These are phyloP conservation scores for Asarcornis scutulata DNA, from an alignment of 2,113 vertebrate genomes.

Conservation along the genomic window DNA sequence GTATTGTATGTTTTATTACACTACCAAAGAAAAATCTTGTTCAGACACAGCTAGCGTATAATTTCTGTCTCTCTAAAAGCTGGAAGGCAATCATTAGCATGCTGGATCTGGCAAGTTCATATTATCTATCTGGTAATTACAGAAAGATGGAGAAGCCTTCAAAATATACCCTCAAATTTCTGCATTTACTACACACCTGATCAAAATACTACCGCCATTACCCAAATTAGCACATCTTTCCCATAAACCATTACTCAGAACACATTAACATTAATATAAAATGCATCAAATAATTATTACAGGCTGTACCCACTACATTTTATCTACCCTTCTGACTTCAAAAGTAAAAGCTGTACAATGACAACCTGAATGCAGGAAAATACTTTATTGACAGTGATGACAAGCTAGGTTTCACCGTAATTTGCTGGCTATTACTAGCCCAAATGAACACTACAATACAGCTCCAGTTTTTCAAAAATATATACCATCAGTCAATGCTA, in stretches of 20 bases:
- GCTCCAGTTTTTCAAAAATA: not conserved
- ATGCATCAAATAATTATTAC: not conserved
- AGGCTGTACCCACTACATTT: not conserved
- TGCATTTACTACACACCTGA: slow-evolving; percentile 34
- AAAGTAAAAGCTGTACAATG: not conserved
- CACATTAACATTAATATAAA: not conserved
- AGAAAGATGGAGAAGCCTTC: slow-evolving; percentile 35
- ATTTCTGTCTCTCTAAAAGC: slow-evolving; percentile 61
- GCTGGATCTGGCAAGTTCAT: slow-evolving; percentile 48
- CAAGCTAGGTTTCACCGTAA: not conserved
- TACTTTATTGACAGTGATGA: not conserved
- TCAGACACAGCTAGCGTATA: slow-evolving; percentile 36
- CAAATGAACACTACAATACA: not conserved
- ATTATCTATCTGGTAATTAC: slow-evolving; percentile 54
- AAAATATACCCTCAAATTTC: slow-evolving; percentile 20
- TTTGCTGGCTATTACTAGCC: not conserved
- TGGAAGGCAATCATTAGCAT: slow-evolving; percentile 61
- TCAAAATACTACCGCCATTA: slow-evolving; percentile 8
- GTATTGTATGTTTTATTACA: slow-evolving; percentile 26
- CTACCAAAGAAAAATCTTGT: not conserved
- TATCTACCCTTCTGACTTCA: not conserved
- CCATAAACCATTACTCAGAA: not conserved
- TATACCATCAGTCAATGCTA: not conserved
- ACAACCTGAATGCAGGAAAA: not conserved
- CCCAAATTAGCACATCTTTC: not conserved